Conservation (phyloP, 2,797 vertebrate species). For the Phataginus tetradactyla region DNA sequence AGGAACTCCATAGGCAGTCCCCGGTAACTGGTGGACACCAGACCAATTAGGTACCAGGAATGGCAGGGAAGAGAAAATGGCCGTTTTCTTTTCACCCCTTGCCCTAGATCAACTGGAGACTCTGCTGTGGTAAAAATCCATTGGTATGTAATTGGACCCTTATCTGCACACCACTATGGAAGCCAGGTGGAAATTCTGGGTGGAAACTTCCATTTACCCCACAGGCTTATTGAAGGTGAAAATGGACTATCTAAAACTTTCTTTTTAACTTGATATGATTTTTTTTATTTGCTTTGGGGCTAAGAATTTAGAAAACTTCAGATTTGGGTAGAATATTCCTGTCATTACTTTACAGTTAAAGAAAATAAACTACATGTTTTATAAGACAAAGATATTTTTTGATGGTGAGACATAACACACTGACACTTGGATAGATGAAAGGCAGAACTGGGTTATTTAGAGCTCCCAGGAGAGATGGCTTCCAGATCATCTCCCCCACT, state of each 20-base stretch:
- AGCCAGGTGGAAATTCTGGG: too few relatives aligned
- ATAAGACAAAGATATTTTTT: neutral
- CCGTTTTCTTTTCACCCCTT: too few relatives aligned
- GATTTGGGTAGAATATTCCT: neutral
- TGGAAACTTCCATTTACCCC: too few relatives aligned
- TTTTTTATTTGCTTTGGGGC: neutral
- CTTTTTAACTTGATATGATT: neutral
- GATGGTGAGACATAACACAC: neutral
- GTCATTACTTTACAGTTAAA: neutral
- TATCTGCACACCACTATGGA: too few relatives aligned
- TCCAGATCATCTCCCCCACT: neutral
- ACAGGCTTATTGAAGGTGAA: neutral
- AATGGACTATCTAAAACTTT: neutral
- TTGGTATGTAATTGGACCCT: too few relatives aligned
- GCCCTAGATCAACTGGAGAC: too few relatives aligned
- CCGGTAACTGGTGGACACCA: too few relatives aligned
- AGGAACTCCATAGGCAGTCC: too few relatives aligned
- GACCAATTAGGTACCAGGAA: too few relatives aligned
- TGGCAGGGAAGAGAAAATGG: too few relatives aligned
- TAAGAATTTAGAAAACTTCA: conserved; percentile 33
- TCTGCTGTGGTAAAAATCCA: too few relatives aligned
- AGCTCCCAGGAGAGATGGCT: neutral
- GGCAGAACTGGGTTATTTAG: neutral
- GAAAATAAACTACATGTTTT: neutral
- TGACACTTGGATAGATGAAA: neutral